Evolutionary conservation across 1,140 invertebrate genomes (phyloP).

Genomic region (Chelonus insularis): DNA sequence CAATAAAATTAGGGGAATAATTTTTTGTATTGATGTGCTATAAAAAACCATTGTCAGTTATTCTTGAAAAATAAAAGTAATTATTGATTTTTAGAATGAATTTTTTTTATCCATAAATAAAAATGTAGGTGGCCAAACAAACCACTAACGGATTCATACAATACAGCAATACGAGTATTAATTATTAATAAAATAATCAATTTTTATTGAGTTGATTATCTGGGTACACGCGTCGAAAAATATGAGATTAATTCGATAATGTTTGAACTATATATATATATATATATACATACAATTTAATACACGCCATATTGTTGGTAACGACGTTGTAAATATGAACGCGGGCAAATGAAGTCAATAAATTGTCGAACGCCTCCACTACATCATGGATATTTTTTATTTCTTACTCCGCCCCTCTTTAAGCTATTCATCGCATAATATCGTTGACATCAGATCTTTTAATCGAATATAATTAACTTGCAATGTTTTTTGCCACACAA

Average conservation of each 20-base stretch:
- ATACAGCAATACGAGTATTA: constrained; percentile 34
- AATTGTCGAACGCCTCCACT: constrained; percentile 54
- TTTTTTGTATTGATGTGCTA: no score
- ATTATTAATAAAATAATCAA: constrained; percentile 59
- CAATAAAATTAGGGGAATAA: no score
- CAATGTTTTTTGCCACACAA: no score
- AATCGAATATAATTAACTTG: no score
- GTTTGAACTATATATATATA: not conserved
- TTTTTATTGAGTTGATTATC: constrained; percentile 58
- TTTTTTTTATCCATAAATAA: no score
- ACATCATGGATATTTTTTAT: constrained; percentile 10
- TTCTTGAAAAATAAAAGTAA: no score
- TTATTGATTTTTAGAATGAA: no score
- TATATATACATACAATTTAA: constrained; percentile 45
- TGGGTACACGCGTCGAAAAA: constrained; percentile 38
- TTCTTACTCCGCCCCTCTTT: not conserved
- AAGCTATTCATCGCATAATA: no score
- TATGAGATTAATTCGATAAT: constrained; percentile 51
- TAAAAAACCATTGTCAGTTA: no score
- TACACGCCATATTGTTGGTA: constrained; percentile 56
- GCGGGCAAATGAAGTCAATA: constrained; percentile 56
- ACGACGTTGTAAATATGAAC: constrained; percentile 58
- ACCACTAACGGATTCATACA: no score
- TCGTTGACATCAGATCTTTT: no score
- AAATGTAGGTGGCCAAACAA: no score